phyloP scores from a whole-genome alignment of 2,113 vertebrate species.

The Gambusia affinis region DNA sequence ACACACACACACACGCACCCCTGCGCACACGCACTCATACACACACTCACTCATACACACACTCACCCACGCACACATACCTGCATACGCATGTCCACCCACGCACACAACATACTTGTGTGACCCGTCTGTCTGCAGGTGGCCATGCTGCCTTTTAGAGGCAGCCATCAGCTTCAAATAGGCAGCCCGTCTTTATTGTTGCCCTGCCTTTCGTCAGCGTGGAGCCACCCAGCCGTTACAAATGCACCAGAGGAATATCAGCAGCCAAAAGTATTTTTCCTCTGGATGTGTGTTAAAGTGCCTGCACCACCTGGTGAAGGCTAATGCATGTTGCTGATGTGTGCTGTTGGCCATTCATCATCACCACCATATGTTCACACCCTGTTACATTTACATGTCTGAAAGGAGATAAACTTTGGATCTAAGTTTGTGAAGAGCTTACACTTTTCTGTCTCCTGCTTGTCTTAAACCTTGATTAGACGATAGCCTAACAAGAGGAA shows the following conservation, averaged over 20 bases:
- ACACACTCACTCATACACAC: slow-evolving; percentile 27
- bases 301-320: slow-evolving; percentile 33
- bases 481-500: too few relatives aligned
- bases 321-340: slow-evolving; percentile 35
- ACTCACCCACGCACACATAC: background rate
- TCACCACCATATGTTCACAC: slow-evolving; percentile 18
- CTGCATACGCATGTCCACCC: slow-evolving; percentile 11
- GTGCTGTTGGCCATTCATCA: slow-evolving; percentile 26
- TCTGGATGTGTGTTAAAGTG: slow-evolving; percentile 50
- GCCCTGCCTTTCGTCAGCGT: slow-evolving; percentile 35
- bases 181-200: slow-evolving; percentile 36
- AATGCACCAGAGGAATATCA: slow-evolving; percentile 42
- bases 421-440: too few relatives aligned
- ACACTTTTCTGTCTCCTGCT: too few relatives aligned
- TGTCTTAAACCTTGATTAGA: too few relatives aligned
- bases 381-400: slow-evolving; percentile 29
- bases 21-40: slow-evolving; percentile 15
- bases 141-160: slow-evolving; percentile 61
- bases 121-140: slow-evolving; percentile 74
- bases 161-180: slow-evolving; percentile 69
- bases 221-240: slow-evolving; percentile 48
- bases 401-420: background rate
- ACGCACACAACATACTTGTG: slow-evolving; percentile 49
- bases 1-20: slow-evolving; percentile 25
- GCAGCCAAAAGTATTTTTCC: slow-evolving; percentile 39